Percentiles rank a stretch among this genome's conserved stretches.
phyloP scores from a whole-genome alignment of 2,797 vertebrate species.

The Sebastes minor region DNA sequence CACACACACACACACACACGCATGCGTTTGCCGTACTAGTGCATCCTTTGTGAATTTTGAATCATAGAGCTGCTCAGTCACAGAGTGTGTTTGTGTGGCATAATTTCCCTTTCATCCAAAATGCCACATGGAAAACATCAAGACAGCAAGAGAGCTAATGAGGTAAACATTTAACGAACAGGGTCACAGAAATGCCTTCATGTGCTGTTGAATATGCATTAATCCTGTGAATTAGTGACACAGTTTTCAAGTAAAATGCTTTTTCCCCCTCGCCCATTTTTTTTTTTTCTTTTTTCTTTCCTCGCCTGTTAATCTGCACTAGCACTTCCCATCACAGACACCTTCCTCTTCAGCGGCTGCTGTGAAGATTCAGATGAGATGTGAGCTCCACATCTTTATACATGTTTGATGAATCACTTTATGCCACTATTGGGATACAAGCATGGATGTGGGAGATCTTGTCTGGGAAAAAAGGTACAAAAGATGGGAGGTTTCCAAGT shows the following conservation, averaged over 20 bases:
- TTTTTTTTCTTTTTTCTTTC: conserved; percentile 1
- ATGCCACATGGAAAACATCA: conserved; percentile 66
- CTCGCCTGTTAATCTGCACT: conserved; percentile 43
- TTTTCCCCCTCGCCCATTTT: conserved; percentile 18
- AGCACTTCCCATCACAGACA: conserved; percentile 38
- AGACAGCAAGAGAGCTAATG: conserved; percentile 70
- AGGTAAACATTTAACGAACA: conserved; percentile 76
- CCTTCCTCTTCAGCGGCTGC: conserved; percentile 35
- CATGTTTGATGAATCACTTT: conserved; percentile 79
- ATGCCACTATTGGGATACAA: conserved; percentile 61
- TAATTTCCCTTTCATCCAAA: conserved; percentile 66
- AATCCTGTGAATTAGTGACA: conserved; percentile 50
- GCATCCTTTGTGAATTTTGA: conserved; percentile 53
- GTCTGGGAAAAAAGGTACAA: conserved; percentile 72
- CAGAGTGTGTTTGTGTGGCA: conserved; percentile 47
- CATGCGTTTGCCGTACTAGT: conserved; percentile 20
- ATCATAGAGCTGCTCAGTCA: conserved; percentile 40
- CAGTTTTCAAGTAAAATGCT: conserved; percentile 48
- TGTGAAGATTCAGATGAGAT: conserved; percentile 67
- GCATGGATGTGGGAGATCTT: conserved; percentile 67
- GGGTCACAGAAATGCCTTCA: conserved; percentile 59
- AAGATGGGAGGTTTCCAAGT: conserved; percentile 74
- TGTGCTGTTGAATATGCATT: conserved; percentile 72
- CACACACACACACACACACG: not conserved
- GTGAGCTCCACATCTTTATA: conserved; percentile 65